Conservation (phyloP, 1,140 invertebrate species). For the Piezodorus guildinii region DNA sequence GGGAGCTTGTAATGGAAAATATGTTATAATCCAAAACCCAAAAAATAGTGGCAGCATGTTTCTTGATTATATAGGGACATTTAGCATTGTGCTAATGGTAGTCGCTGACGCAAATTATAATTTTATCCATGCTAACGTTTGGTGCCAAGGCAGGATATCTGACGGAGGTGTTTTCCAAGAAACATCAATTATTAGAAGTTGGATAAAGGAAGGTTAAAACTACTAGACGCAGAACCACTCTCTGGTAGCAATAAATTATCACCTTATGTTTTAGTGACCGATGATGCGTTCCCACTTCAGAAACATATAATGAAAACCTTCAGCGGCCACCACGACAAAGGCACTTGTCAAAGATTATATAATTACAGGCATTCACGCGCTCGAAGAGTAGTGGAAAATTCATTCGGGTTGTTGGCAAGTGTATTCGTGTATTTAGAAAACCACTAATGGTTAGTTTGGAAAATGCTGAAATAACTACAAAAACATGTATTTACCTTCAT, state of each 20-base stretch:
- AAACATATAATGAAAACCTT: slow-evolving; percentile 37
- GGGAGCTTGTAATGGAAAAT: slow-evolving; percentile 35
- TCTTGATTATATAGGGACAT: slow-evolving; percentile 38
- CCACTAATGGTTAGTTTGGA: not conserved
- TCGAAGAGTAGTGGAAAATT: slow-evolving; percentile 24
- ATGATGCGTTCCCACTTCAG: slow-evolving; percentile 39
- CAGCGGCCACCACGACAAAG: slow-evolving; percentile 27
- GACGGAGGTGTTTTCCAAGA: slow-evolving; percentile 30
- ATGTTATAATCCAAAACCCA: slow-evolving; percentile 33
- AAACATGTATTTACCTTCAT: slow-evolving; percentile 1
- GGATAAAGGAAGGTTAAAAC: slow-evolving; percentile 25
- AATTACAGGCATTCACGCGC: slow-evolving; percentile 31
- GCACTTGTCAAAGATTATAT: slow-evolving; percentile 31
- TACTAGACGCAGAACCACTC: slow-evolving; percentile 30
- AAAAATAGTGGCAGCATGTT: slow-evolving; percentile 31
- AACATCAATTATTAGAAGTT: slow-evolving; percentile 13
- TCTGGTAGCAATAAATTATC: slow-evolving; percentile 26
- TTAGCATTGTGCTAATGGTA: slow-evolving; percentile 38
- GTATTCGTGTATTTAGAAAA: slow-evolving; percentile 1
- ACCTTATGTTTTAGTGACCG: slow-evolving; percentile 35
- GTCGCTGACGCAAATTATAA: slow-evolving; percentile 38
- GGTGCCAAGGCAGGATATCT: slow-evolving; percentile 34
- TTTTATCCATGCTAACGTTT: slow-evolving; percentile 37
- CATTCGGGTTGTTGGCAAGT: slow-evolving; percentile 20
- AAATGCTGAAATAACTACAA: not conserved